Percentiles rank a stretch among this genome's conserved stretches.
These are phyloP conservation scores for Collichthys lucidus DNA, from an alignment of 2,113 vertebrate genomes.

Conservation along the genomic window DNA sequence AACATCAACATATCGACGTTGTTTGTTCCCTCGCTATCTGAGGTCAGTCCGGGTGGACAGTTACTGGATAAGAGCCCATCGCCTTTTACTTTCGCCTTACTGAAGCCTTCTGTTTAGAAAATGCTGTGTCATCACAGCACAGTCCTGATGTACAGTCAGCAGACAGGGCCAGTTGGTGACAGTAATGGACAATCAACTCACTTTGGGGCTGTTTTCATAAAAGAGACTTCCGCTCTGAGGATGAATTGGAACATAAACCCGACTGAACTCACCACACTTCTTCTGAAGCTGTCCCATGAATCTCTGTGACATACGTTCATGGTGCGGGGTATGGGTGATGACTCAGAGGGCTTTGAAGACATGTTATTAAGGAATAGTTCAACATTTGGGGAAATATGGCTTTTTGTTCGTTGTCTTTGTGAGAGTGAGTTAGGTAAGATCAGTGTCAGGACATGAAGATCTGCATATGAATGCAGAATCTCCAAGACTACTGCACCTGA, in stretches of 20 bases:
- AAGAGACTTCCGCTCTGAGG: background rate
- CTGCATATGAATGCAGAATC: no score
- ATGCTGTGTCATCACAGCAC: background rate
- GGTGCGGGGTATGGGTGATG: background rate
- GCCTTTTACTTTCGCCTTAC: background rate
- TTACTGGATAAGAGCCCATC: background rate
- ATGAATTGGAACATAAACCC: background rate
- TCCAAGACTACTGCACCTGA: no score
- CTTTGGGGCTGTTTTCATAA: background rate
- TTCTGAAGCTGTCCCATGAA: background rate
- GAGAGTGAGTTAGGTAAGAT: background rate
- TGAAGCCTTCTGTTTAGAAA: background rate
- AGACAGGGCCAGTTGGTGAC: background rate
- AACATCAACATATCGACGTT: background rate
- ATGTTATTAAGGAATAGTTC: background rate
- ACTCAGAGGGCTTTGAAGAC: background rate
- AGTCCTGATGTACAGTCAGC: constrained; percentile 13
- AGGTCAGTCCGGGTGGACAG: background rate
- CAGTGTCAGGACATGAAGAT: background rate
- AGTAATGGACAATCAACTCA: background rate
- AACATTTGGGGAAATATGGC: background rate
- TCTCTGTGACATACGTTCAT: background rate
- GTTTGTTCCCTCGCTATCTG: background rate
- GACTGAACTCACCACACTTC: background rate
- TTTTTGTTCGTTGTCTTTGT: background rate